These are phyloP conservation scores for Urocyon cinereoargenteus DNA, from an alignment of 2,797 vertebrate species.

Conservation along the genomic window DNA sequence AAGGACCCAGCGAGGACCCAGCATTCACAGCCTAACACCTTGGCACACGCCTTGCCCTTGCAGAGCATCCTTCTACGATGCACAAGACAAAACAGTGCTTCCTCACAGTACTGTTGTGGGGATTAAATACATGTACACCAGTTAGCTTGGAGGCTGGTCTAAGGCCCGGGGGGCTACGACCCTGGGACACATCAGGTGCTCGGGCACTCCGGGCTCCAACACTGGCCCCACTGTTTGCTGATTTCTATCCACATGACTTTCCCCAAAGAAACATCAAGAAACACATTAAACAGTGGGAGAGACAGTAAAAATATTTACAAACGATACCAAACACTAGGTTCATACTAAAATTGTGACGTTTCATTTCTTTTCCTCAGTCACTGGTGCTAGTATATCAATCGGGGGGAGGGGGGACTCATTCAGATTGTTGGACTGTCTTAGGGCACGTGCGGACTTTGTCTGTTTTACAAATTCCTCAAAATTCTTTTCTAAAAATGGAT, in stretches of 20 bases:
- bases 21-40: not conserved
- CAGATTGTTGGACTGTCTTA: conserved; percentile 47
- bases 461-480: conserved; percentile 75
- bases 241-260: not conserved
- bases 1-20: not conserved
- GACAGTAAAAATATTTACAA: conserved; percentile 53
- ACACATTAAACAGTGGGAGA: not conserved
- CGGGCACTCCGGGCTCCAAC: not conserved
- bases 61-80: not conserved
- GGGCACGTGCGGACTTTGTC: conserved; percentile 55
- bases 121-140: not conserved
- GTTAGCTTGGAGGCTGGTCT: not conserved
- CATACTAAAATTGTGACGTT: conserved; percentile 12
- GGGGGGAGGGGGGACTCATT: conserved; percentile 37
- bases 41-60: not conserved
- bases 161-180: not conserved
- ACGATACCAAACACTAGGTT: not conserved
- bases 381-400: conserved; percentile 56
- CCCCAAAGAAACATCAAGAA: conserved; percentile 47
- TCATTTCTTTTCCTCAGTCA: conserved; percentile 41
- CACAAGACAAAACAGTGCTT: not conserved
- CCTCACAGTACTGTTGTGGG: not conserved
- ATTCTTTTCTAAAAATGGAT: conserved; percentile 72
- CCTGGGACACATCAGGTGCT: not conserved
- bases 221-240: not conserved